Evolutionary conservation across 2,888 invertebrate genomes (phyloP).

Genomic region (Epinotia ramella): DNA sequence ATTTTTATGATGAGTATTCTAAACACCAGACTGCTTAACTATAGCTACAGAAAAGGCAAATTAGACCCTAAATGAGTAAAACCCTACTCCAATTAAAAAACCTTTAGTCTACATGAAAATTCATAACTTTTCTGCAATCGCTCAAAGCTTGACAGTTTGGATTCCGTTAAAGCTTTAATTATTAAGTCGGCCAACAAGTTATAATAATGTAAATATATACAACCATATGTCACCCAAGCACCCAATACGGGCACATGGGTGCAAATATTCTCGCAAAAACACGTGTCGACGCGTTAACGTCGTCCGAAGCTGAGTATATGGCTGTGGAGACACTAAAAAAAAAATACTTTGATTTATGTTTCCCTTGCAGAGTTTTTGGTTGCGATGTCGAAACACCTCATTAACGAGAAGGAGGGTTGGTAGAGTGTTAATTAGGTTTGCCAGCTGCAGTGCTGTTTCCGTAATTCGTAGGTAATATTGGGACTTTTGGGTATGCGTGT

Average conservation of each 20-base stretch:
- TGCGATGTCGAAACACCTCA: conserved; percentile 34
- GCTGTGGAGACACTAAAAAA: background rate
- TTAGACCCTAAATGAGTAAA: background rate
- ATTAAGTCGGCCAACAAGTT: background rate
- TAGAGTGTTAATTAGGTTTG: conserved; percentile 28
- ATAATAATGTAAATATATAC: conserved; percentile 26
- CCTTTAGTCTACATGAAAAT: background rate
- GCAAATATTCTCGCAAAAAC: conserved; percentile 38
- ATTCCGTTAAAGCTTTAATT: background rate
- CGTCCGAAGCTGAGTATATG: conserved; percentile 11
- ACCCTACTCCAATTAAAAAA: background rate
- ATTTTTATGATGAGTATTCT: no score
- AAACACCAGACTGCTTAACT: background rate
- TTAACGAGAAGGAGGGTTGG: conserved; percentile 25
- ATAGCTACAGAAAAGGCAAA: background rate
- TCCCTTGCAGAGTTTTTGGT: conserved; percentile 30
- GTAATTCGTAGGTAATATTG: background rate
- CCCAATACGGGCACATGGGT: conserved; percentile 36
- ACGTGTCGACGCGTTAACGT: conserved; percentile 39
- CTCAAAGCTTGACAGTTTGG: conserved; percentile 1
- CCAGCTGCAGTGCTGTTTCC: conserved; percentile 15
- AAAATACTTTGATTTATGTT: conserved; percentile 38
- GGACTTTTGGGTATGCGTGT: background rate
- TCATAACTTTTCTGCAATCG: background rate
- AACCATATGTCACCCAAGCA: conserved; percentile 20